Conservation (phyloP, 2,888 invertebrate genomes). For the Parnassius glacialis region DNA sequence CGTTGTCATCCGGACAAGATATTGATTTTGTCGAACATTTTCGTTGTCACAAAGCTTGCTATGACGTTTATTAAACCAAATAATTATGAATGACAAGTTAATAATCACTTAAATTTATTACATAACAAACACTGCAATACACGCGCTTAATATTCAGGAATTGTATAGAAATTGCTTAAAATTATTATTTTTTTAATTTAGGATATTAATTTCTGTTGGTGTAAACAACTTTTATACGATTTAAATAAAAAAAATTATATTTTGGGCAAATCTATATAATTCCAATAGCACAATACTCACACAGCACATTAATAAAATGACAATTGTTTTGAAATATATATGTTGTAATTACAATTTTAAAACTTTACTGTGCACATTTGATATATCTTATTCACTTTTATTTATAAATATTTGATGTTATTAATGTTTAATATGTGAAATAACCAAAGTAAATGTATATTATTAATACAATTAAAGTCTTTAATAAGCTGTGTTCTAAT, state of each 20-base stretch:
- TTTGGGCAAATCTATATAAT: conserved; percentile 8
- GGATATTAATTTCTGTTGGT: too few species aligned
- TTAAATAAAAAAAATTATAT: neutral
- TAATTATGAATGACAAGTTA: conserved; percentile 16
- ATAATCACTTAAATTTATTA: conserved; percentile 6
- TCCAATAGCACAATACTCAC: conserved; percentile 13
- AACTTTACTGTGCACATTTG: too few species aligned
- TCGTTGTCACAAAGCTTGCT: conserved; percentile 13
- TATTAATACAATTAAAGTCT: too few species aligned
- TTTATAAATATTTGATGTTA: too few species aligned
- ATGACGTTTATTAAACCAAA: conserved; percentile 16
- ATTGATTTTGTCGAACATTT: conserved; percentile 1
- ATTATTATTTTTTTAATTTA: neutral
- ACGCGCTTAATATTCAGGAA: neutral
- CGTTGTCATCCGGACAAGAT: conserved; percentile 2
- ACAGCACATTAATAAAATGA: neutral
- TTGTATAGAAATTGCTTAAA: conserved; percentile 9
- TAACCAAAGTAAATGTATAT: neutral
- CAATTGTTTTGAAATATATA: neutral
- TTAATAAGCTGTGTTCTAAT: conserved; percentile 39
- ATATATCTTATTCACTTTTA: too few species aligned
- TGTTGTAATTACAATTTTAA: too few species aligned
- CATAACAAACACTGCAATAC: conserved; percentile 10
- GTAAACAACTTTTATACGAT: neutral
- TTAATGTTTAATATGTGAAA: too few species aligned